Conservation (phyloP, 1,140 invertebrate genomes). For the Agrypnia vestita region DNA sequence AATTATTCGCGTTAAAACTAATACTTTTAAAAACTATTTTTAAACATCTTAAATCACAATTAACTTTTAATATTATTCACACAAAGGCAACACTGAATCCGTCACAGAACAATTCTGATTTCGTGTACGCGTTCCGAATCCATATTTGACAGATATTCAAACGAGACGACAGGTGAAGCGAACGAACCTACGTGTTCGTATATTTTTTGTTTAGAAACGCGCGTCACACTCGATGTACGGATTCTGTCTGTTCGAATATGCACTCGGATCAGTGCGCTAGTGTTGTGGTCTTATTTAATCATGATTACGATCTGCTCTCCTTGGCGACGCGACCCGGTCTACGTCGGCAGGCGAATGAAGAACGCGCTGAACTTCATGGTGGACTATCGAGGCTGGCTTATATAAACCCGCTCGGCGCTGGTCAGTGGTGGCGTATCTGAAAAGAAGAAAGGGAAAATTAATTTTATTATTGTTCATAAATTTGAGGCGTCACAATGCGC, state of each 20-base stretch:
- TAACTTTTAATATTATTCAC: no score
- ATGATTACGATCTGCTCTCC: neutral
- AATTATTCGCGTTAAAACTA: no score
- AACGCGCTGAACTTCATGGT: neutral
- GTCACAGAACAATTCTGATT: neutral
- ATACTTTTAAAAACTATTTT: neutral
- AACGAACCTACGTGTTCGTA: no score
- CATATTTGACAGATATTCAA: neutral
- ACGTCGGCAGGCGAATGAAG: conserved; percentile 28
- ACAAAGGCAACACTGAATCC: neutral
- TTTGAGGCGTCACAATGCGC: neutral
- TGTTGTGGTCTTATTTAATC: conserved; percentile 5
- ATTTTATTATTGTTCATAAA: neutral
- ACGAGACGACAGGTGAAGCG: neutral
- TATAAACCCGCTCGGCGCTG: neutral
- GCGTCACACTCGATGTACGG: no score
- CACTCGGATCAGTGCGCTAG: conserved; percentile 12
- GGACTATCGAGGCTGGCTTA: conserved; percentile 1
- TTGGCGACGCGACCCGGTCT: neutral
- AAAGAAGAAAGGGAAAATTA: neutral
- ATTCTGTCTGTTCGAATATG: neutral
- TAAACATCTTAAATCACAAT: conserved; percentile 3
- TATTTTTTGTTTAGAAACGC: no score
- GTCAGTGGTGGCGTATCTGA: conserved; percentile 12
- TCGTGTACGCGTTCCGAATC: neutral